These are phyloP conservation scores for Epizoanthus ramosus DNA, from an alignment of 92 coral and sea anemone species.

Conservation along the genomic window DNA sequence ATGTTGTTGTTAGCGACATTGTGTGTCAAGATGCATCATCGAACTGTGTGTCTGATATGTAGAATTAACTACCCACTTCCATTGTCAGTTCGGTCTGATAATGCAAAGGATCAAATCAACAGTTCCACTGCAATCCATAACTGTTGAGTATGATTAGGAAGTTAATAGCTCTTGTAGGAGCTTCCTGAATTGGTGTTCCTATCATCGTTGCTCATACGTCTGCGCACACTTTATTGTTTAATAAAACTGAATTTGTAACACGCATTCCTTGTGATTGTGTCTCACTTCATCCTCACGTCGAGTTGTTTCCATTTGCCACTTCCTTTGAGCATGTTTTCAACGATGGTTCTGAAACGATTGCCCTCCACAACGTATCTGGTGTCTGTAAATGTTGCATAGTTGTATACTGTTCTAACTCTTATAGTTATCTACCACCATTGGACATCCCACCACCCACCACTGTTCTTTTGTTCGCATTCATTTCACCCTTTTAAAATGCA, in stretches of 20 bases:
- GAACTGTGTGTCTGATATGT: too few species aligned
- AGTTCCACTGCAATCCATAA: neutral
- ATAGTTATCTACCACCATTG: neutral
- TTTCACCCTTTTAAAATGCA: neutral
- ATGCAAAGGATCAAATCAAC: neutral
- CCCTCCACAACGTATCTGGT: neutral
- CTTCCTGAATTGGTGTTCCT: neutral
- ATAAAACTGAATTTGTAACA: neutral
- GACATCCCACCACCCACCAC: neutral
- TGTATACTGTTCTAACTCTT: too few species aligned
- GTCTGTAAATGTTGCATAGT: neutral
- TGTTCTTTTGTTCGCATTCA: neutral
- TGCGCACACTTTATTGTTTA: neutral
- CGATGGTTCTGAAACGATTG: neutral
- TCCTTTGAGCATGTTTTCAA: neutral
- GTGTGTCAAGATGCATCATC: too few species aligned
- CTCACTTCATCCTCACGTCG: neutral
- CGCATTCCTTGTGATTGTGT: neutral
- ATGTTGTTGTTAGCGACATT: too few species aligned
- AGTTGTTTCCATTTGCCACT: neutral
- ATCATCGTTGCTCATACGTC: neutral
- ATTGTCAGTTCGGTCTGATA: neutral
- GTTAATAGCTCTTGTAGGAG: constrained; percentile 26
- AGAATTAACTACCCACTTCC: too few species aligned
- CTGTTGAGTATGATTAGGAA: neutral